Evolutionary conservation across 2,113 vertebrate genomes (phyloP).

Genomic region (Mesitornis unicolor): DNA sequence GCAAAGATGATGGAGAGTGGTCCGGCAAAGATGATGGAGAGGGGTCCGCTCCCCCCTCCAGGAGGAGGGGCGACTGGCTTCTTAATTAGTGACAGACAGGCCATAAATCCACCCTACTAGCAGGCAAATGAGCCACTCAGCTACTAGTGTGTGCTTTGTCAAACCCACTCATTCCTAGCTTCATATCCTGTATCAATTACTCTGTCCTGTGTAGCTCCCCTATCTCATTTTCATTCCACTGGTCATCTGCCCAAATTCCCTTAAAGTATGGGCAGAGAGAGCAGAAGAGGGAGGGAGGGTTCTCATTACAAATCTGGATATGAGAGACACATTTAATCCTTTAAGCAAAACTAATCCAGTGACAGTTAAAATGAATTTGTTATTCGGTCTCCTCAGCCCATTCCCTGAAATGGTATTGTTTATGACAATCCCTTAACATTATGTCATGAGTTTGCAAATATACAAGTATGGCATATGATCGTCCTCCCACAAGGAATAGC

Average conservation of each 20-base stretch:
- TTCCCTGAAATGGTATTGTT: slow-evolving; percentile 50
- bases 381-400: background rate
- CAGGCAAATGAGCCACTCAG: background rate
- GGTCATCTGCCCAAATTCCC: background rate
- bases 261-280: background rate
- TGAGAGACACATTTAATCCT: background rate
- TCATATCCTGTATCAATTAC: slow-evolving; percentile 1
- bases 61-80: background rate
- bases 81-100: background rate
- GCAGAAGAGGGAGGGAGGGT: background rate
- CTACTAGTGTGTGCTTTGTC: background rate
- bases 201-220: background rate
- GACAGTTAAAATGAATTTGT: background rate
- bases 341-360: background rate
- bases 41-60: no score
- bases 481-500: background rate
- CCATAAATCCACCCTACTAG: background rate
- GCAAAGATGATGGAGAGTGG: no score
- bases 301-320: background rate
- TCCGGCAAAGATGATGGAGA: no score
- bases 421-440: slow-evolving; percentile 40
- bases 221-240: background rate
- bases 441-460: slow-evolving; percentile 57
- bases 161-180: background rate
- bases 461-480: slow-evolving; percentile 28